phyloP scores from a whole-genome alignment of 2,797 vertebrate species.

The Urocyon cinereoargenteus region DNA sequence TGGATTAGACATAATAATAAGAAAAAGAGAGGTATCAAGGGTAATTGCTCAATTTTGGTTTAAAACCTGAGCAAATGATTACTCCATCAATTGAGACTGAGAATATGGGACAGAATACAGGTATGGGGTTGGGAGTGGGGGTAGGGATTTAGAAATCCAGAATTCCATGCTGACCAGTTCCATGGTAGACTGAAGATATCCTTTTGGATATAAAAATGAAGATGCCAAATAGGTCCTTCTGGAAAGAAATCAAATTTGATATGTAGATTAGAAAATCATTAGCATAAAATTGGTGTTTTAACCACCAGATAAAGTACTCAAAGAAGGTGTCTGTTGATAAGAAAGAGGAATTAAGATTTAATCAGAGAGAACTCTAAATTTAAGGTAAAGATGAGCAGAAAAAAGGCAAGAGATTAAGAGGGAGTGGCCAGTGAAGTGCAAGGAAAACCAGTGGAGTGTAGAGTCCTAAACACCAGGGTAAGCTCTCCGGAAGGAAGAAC shows the following conservation, averaged over 20 bases:
- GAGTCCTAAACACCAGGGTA: neutral
- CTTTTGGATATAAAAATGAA: neutral
- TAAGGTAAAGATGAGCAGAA: neutral
- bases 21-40: neutral
- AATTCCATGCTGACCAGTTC: neutral
- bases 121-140: neutral
- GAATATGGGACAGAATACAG: neutral
- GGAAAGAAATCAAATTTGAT: neutral
- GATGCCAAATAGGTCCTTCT: neutral
- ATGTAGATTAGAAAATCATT: neutral
- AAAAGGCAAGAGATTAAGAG: neutral
- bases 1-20: neutral
- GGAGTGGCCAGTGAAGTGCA: neutral
- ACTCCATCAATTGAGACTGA: neutral
- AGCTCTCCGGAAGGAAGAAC: neutral
- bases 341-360: neutral
- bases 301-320: neutral
- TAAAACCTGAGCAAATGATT: neutral
- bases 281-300: neutral
- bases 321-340: neutral
- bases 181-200: neutral
- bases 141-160: neutral
- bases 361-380: neutral
- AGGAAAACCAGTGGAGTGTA: neutral
- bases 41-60: neutral